Evolutionary conservation across 2,113 vertebrate genomes (phyloP).

Genomic region (Procavia capensis): DNA sequence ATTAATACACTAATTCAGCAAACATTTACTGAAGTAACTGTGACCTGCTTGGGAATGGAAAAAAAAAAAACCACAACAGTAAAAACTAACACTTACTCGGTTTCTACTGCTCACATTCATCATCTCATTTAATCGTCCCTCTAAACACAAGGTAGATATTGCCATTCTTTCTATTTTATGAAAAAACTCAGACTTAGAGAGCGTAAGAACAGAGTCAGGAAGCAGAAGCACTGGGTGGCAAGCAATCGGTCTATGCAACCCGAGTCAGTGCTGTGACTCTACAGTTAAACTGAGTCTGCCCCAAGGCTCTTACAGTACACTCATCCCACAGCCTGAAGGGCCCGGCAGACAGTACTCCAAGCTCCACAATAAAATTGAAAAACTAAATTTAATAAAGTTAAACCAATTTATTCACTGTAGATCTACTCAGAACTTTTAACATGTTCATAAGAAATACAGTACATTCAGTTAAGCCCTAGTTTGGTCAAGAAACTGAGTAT

Average conservation of each 20-base stretch:
- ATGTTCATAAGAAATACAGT: not conserved
- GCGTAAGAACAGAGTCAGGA: not conserved
- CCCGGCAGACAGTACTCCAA: not conserved
- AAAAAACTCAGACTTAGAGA: not conserved
- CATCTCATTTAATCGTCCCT: not conserved
- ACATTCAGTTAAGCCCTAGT: not conserved
- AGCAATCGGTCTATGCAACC: not conserved
- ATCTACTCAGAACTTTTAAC: not conserved
- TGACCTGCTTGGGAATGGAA: not conserved
- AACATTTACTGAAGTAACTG: slow-evolving; percentile 13
- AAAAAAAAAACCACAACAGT: not conserved
- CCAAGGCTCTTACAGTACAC: not conserved
- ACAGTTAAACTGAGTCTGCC: not conserved
- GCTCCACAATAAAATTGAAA: not conserved
- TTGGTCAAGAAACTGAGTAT: not conserved
- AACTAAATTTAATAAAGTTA: not conserved
- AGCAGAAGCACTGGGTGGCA: not conserved
- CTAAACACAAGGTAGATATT: not conserved
- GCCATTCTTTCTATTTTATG: slow-evolving; percentile 5
- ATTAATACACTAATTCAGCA: not conserved
- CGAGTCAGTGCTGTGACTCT: not conserved
- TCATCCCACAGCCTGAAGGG: not conserved
- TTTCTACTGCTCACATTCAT: not conserved
- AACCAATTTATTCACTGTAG: not conserved
- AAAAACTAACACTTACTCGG: not conserved